Evolutionary conservation across 2,113 vertebrate genomes (phyloP).

Genomic region (Neogale vison): DNA sequence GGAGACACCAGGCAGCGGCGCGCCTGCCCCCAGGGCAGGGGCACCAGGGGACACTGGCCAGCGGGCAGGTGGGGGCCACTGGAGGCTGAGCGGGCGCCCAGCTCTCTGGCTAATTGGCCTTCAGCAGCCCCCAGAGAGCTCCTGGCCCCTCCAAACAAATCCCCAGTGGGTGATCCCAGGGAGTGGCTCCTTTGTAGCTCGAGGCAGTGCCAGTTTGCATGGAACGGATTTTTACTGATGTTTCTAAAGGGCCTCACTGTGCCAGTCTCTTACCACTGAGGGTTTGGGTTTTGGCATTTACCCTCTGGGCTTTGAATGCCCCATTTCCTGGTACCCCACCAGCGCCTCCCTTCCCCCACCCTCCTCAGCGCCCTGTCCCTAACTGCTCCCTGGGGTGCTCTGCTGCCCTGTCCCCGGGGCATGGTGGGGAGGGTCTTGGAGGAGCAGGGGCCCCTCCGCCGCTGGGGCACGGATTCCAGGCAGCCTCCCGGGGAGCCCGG

Average conservation of each 20-base stretch:
- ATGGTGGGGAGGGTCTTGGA: background rate
- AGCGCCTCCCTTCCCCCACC: background rate
- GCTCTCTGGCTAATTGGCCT: slow-evolving; percentile 79
- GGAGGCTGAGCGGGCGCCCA: slow-evolving; percentile 53
- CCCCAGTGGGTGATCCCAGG: slow-evolving; percentile 54
- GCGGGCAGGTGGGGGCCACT: slow-evolving; percentile 49
- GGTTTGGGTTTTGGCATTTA: slow-evolving; percentile 62
- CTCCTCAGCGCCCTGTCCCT: background rate
- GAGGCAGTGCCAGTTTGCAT: slow-evolving; percentile 91
- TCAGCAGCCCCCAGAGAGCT: slow-evolving; percentile 27
- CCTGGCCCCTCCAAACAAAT: slow-evolving; percentile 73
- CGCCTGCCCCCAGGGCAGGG: slow-evolving; percentile 73
- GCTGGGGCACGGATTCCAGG: background rate
- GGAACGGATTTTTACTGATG: slow-evolving; percentile 88
- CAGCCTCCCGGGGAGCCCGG: background rate
- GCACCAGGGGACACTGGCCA: slow-evolving; percentile 78
- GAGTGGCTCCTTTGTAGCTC: slow-evolving; percentile 87
- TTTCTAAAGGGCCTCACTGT: slow-evolving; percentile 80
- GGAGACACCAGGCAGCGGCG: slow-evolving; percentile 74
- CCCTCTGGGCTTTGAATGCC: slow-evolving; percentile 20
- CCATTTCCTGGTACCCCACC: background rate
- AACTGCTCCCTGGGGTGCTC: background rate
- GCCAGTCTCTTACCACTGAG: slow-evolving; percentile 63
- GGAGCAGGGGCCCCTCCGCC: background rate
- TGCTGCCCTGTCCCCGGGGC: background rate